These are phyloP conservation scores for Phrynosoma blainvillii DNA, from an alignment of 2,113 vertebrate genomes.

Conservation along the genomic window DNA sequence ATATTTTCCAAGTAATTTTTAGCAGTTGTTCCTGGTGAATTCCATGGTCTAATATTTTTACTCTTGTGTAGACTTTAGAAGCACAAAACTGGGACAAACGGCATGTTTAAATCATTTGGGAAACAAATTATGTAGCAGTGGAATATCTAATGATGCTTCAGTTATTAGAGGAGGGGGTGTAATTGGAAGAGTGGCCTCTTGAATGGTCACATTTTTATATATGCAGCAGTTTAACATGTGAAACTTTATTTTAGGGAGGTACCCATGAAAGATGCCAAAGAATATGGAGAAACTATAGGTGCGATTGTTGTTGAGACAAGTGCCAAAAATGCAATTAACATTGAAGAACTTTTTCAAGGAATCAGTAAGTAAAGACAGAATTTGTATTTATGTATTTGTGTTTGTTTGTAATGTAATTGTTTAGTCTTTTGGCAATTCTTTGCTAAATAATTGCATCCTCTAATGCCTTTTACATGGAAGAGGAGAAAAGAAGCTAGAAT, in stretches of 20 bases:
- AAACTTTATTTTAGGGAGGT: constrained; percentile 86
- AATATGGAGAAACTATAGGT: constrained; percentile 95
- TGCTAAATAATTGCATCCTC: neutral
- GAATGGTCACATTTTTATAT: neutral
- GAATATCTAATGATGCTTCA: neutral
- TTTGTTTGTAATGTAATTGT: neutral
- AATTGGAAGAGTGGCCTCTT: neutral
- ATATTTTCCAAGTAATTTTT: neutral
- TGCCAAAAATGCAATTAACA: constrained; percentile 94
- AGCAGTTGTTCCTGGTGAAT: neutral
- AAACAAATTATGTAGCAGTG: neutral
- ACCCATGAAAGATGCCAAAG: constrained; percentile 94
- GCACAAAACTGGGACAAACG: neutral
- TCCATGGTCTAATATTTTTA: neutral
- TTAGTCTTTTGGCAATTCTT: neutral
- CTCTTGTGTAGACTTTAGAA: neutral
- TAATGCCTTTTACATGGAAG: constrained; percentile 18
- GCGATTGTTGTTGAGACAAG: constrained; percentile 98
- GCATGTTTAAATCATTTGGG: neutral
- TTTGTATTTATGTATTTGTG: neutral
- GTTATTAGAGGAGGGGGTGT: neutral
- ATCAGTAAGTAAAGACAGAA: constrained; percentile 87
- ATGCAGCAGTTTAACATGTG: constrained; percentile 27
- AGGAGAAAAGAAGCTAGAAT: neutral
- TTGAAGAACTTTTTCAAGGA: constrained; percentile 97